A percentile compares a stretch with the other conserved stretches of the same genome.
phyloP scores from a whole-genome alignment of 1,140 invertebrate species.

The Trichonephila clavipes region DNA sequence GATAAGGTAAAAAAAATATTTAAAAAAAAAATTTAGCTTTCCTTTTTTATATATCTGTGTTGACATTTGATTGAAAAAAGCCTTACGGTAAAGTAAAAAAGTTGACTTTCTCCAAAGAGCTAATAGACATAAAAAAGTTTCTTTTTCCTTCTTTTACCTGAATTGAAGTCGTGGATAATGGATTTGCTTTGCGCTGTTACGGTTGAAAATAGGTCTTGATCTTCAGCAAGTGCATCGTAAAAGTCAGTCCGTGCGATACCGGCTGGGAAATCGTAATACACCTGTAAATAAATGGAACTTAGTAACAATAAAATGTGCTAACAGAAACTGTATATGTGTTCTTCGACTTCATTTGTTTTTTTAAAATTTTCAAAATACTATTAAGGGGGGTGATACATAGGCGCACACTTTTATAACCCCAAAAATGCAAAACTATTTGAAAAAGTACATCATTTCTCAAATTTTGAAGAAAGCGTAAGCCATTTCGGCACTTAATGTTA shows the following conservation, averaged over 20 bases:
- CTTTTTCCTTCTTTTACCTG: slow-evolving; percentile 55
- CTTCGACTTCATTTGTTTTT: too few relatives aligned
- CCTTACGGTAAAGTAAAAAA: slow-evolving; percentile 64
- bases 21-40: slow-evolving; percentile 23
- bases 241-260: slow-evolving; percentile 46
- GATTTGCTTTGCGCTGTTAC: slow-evolving; percentile 31
- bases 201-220: slow-evolving; percentile 41
- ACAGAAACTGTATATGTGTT: not conserved
- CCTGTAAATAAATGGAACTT: slow-evolving; percentile 25
- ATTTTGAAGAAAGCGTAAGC: too few relatives aligned
- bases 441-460: too few relatives aligned
- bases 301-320: not conserved
- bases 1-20: slow-evolving; percentile 23
- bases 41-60: slow-evolving; percentile 54
- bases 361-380: too few relatives aligned
- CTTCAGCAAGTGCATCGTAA: slow-evolving; percentile 44
- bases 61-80: slow-evolving; percentile 73
- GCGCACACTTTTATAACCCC: too few relatives aligned
- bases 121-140: slow-evolving; percentile 51
- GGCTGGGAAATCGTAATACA: slow-evolving; percentile 54
- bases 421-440: too few relatives aligned
- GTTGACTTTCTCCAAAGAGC: slow-evolving; percentile 35
- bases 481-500: too few relatives aligned
- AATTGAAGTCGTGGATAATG: slow-evolving; percentile 66
- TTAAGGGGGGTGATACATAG: too few relatives aligned